Conservation (phyloP, 2,797 vertebrate genomes). For the Anisognathus igniventris region DNA sequence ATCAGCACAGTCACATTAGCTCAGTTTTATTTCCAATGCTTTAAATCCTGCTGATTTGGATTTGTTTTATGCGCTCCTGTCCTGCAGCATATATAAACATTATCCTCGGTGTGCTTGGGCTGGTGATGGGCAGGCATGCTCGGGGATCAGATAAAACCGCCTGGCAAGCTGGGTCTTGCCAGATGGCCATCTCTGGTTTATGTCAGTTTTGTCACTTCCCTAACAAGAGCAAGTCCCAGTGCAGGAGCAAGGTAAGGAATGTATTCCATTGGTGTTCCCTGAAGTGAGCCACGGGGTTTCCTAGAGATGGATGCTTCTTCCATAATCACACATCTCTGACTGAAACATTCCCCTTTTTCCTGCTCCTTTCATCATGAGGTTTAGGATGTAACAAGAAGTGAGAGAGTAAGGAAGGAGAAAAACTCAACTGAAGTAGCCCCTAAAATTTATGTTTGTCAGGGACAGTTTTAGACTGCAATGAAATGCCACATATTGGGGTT, state of each 20-base stretch:
- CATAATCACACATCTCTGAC: neutral
- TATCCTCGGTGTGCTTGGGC: neutral
- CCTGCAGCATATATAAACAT: neutral
- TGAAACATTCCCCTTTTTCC: neutral
- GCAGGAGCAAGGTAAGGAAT: neutral
- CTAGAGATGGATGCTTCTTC: neutral
- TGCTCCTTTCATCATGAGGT: neutral
- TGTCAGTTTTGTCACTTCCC: slow-evolving; percentile 22
- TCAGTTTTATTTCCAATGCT: neutral
- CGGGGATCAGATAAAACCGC: neutral
- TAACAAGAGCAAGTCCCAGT: neutral
- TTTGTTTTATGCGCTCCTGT: neutral
- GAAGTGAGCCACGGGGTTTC: neutral
- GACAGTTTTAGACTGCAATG: neutral
- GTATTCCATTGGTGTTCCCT: neutral
- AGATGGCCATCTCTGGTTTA: slow-evolving; percentile 19
- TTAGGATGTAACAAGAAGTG: neutral
- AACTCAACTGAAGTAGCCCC: neutral
- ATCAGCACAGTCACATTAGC: neutral
- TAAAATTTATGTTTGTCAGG: neutral
- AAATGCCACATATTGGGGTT: neutral
- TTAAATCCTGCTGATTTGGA: neutral
- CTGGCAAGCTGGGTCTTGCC: neutral
- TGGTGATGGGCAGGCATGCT: neutral
- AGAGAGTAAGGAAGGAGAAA: neutral